phyloP scores from a whole-genome alignment of 2,113 vertebrate genomes.

The Neoarius graeffei region DNA sequence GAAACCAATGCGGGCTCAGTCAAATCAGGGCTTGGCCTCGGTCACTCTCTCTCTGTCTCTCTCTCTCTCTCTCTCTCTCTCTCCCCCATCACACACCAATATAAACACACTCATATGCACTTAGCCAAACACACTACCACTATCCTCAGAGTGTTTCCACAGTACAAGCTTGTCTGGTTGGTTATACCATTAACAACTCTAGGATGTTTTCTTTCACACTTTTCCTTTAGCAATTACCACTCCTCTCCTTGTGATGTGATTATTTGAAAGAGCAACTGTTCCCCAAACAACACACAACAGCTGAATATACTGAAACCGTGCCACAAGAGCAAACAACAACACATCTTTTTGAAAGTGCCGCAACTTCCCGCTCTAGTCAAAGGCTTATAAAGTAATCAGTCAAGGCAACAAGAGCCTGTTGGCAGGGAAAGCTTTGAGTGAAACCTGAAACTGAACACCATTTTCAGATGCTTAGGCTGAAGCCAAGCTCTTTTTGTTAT shows the following conservation, averaged over 20 bases:
- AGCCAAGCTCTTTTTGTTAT: conserved; percentile 48
- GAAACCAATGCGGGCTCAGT: conserved; percentile 56
- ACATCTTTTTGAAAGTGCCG: conserved; percentile 13
- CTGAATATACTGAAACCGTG: conserved; percentile 45
- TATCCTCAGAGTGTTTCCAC: conserved; percentile 45
- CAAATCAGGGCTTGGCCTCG: conserved; percentile 37
- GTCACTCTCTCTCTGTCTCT: conserved; percentile 22
- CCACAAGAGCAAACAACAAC: conserved; percentile 52
- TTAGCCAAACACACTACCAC: conserved; percentile 40
- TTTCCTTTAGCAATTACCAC: conserved; percentile 46
- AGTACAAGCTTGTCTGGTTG: conserved; percentile 48
- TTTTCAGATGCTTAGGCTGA: conserved; percentile 41
- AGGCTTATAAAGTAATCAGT: conserved; percentile 52
- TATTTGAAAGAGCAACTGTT: conserved; percentile 22
- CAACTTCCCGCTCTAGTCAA: conserved; percentile 29
- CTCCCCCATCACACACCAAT: conserved; percentile 18
- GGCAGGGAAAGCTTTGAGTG: conserved; percentile 10
- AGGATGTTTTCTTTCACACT: conserved; percentile 60
- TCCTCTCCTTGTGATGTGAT: neutral
- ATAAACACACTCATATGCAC: conserved; percentile 48
- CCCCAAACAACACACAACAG: conserved; percentile 44
- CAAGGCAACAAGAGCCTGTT: conserved; percentile 24
- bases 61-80: conserved; percentile 10
- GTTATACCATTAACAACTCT: conserved; percentile 60
- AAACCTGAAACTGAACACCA: conserved; percentile 51